Base-by-base conservation (phyloP, 1,140 invertebrate genomes). In the Nautilus pompilius region DNA sequence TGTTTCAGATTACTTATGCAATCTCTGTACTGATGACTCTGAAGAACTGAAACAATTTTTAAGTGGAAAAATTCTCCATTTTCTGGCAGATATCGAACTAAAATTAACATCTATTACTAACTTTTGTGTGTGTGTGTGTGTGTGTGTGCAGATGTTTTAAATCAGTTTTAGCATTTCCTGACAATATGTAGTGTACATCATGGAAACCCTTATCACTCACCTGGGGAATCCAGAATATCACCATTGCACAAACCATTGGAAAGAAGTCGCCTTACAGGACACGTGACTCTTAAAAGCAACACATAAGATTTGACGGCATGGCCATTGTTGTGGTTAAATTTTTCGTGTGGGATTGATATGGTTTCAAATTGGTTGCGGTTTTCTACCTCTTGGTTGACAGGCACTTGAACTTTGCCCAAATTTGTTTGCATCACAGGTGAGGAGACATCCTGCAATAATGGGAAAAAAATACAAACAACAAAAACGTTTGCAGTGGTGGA, bases 251-350 rank as follows among this genome's bases (percentile, higher is more conserved):
- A 22, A 51, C 70, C 72, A 58, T 74, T 72, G 5, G 61, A 61
- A 5, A 70, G 36, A 28, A 41, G 49, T 20, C 61, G 57, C 36
- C 56, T 51, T 3, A 65, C 60, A 0, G 70, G 69, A 60, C 70
- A 74, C 10, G 69, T 88, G 36, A 94, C 92, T 74, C 89, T 87
- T 65, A 96, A 86, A 70, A 95, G 85, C 48, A 97, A 85, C 82
- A 93, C 90, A 76, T 93, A 95, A 0, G 92, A 93, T 80, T 92
- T 93, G 17, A 92, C 91, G 72, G 92, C 87, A 70, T 93, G 90
- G 34, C 93, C 92, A 69, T 91, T 88, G 32, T 87, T 89, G 32
- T 91, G 87, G 70, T 87, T 90, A 82, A 96, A 94, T 36, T 89
- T 89, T 73, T 95, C 90, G 70, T 90, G 89, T 29, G 92, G 89